Base-by-base conservation (phyloP, 1,140 invertebrate genomes). In the Zophobas atratus region DNA sequence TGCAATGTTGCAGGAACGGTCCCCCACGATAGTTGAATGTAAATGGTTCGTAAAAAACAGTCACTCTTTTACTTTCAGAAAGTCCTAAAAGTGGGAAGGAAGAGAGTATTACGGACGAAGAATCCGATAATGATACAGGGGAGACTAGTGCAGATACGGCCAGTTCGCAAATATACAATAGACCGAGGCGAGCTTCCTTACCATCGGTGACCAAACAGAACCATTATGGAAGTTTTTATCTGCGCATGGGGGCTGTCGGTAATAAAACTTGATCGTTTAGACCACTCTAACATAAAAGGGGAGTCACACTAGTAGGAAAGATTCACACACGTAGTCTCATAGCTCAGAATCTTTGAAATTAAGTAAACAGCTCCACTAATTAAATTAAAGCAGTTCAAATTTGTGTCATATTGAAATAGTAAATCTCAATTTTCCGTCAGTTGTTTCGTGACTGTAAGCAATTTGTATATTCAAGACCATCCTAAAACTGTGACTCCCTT, bases 241-340 rank as follows among this genome's bases (percentile, higher is more conserved):
- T 98, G 5, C 89, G 96, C 81, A 96, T 98, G 93, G 96, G 96
- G 1, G 96, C 96, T 53, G 96, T 98, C 76, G 93, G 94, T 95
- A 85, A 91, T 43, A 43, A 2, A 3, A 38, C 20, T 20, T 20
- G 20, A 20, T 20, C 20, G 20, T 20, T 20, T 20, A 20, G 20
- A 20, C 20, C 20, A 20, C 20, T 20, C 20, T 20, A 20, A 20
- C 20, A 20, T 20, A 20, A 20, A 20, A 20, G 20, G 20, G 20
- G 20, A 20, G 20, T 20, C 20, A 20, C 20, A 20, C 20, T 20
- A 20, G 20, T 20, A 20, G 20, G 20, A 20, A 20, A 20, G 20
- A 20, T 20, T 20, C 20, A 20, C 20, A 20, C 20, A 20, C 20
- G 20, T 20, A 20, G 20, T 20, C 20, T 20, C 20, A 20, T 20